Evolutionary conservation across 2,888 invertebrate species (phyloP).

Genomic region (Parnassius mnemosyne): DNA sequence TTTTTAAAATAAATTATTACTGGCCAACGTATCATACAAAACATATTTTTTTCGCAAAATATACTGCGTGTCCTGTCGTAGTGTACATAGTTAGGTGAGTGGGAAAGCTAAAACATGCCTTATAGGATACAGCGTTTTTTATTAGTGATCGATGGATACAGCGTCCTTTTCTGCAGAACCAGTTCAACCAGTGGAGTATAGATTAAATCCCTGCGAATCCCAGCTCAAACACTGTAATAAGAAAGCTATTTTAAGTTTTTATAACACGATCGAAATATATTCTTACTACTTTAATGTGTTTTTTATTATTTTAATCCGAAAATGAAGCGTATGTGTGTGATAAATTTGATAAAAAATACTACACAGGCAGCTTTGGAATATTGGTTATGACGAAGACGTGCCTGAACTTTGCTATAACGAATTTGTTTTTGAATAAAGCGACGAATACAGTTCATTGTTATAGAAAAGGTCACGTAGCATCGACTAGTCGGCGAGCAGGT

Average conservation of each 20-base stretch:
- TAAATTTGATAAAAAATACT: slow-evolving; percentile 2
- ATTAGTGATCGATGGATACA: too few species aligned
- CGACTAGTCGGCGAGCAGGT: slow-evolving; percentile 29
- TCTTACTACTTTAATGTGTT: slow-evolving; percentile 31
- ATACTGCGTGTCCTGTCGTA: not conserved
- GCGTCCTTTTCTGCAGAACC: slow-evolving; percentile 45
- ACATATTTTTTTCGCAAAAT: too few species aligned
- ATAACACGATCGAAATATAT: slow-evolving; percentile 39
- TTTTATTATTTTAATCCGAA: too few species aligned
- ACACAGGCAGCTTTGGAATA: not conserved
- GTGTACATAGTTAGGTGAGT: slow-evolving; percentile 8
- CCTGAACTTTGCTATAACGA: slow-evolving; percentile 51
- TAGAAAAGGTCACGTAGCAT: slow-evolving; percentile 47
- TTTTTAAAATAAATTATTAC: too few species aligned
- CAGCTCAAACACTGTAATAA: slow-evolving; percentile 41
- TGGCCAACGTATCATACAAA: not conserved
- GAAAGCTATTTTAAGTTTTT: slow-evolving; percentile 52
- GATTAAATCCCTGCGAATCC: slow-evolving; percentile 43
- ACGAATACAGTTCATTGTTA: slow-evolving; percentile 49
- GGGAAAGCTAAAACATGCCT: slow-evolving; percentile 30
- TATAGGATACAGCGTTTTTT: slow-evolving; percentile 43
- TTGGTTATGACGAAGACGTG: slow-evolving; percentile 38
- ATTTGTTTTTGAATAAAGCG: slow-evolving; percentile 48
- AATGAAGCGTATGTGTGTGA: too few species aligned
- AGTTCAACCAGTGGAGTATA: slow-evolving; percentile 50